Evolutionary conservation across 64 coral and sea anemone species (phyloP), one percentile per base, ranked within the genome.

Genomic region (Pocillopora damicornis): DNA sequence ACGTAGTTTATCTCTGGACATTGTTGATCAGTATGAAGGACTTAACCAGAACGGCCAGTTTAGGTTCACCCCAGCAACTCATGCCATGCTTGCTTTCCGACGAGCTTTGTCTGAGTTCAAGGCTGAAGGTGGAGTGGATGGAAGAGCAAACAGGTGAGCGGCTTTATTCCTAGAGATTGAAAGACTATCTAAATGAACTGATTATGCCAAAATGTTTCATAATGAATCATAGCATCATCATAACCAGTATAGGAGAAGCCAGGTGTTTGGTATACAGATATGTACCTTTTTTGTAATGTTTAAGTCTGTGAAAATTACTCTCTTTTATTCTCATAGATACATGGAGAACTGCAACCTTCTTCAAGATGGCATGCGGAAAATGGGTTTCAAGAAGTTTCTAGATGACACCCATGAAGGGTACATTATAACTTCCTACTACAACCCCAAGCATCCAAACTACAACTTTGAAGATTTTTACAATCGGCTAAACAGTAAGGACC

Each of bases 1-100:
- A 14, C 80, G 97, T 57, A 95, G 89, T 74, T 83, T 95, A 5
- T 90, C 90, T 18, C 93, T 99, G 8, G 93, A 99, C 90, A 75
- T 95, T 59, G 90, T 99, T 9, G 97, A 95, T 26, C 97, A 99
- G 35, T 99, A 95, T 67, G 90, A 99, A 72, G 88, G 87, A 58
- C 81, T 99, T 62, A 88, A 93, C 30, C 76, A 92, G 69, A 93
- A 86, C 86, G 97, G 97, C 7, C 93, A 95, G 88, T 99, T 99
- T 87, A 81, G 97, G 26, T 99, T 99, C 74, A 99, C 97, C 15
- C 97, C 97, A 75, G 88, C 97, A 22, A 99, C 97, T 25, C 97
- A 99, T 88, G 84, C 91, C 4, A 93, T 99, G 93, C 84, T 99
- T 78, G 97, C 97, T 58, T 99, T 99, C 72, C 87, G 90, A 37